Base-by-base conservation (phyloP, 2,888 invertebrate species). In the Eupithecia tripunctaria region DNA sequence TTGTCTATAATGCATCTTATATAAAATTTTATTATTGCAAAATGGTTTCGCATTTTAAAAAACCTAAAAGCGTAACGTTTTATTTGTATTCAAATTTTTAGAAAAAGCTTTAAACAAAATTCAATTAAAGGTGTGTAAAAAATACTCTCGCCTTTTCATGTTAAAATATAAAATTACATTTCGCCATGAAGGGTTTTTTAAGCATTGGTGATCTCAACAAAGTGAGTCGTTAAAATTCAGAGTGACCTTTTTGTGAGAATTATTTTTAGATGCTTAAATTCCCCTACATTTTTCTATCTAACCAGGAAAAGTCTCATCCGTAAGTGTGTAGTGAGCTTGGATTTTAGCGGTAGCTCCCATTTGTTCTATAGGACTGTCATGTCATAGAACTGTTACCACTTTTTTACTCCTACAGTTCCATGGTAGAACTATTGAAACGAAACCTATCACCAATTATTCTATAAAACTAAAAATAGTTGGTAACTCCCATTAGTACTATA, bases 131-230 rank as follows among this genome's bases (percentile, higher is more conserved):
- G 25, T 25, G 14, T 36, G 18, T 32, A 63, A 63, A 63, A n/a
- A 29, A 63, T 63, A 63, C 32, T 36, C 62, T 63, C 12, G 3
- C n/a, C 36, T 63, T 63, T 63, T 12, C 62, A 36, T 63, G 4
- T 8, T 10, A 63, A 63, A 63, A 36, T 59, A 14, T 29, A 12
- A 62, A 29, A 62, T 62, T 32, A 62, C 27, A n/a, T 63, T 63
- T 12, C 29, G 32, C 12, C n/a, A 32, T 63, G 18, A 36, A 63
- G 29, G 21, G 62, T 32, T 63, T 32, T 32, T 32, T n/a, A 60
- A 63, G 62, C n/a, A 63, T 12, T 21, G 62, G 62, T 36, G 62
- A 63, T 63, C 62, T 36, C 12, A 36, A 12, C 36, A 10, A 36
- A 63, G 62, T 63, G 36, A 62, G 62, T 63, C 62, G n/a, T 63